Conservation (phyloP, 92 coral and sea anemone species). For the Palythoa grandiflora region DNA sequence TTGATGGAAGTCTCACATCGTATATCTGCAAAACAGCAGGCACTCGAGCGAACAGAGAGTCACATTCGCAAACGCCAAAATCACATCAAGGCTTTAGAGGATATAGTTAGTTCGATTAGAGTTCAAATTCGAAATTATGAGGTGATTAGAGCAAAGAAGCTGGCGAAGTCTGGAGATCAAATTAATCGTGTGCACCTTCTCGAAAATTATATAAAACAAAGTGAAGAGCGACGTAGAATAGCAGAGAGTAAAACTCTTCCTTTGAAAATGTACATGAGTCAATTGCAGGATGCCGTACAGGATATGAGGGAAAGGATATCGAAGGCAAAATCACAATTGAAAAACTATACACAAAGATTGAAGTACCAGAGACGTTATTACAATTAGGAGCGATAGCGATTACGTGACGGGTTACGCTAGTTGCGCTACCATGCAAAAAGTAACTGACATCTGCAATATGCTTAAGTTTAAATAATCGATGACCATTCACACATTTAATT, state of each 20-base stretch:
- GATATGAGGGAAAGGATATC: conserved; percentile 54
- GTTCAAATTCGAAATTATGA: conserved; percentile 64
- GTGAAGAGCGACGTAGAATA: conserved; percentile 61
- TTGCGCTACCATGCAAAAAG: neutral
- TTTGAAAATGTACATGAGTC: conserved; percentile 74
- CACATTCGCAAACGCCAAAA: conserved; percentile 62
- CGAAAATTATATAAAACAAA: conserved; percentile 67
- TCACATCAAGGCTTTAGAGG: conserved; percentile 71
- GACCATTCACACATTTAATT: too few species aligned
- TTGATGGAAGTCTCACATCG: conserved; percentile 62
- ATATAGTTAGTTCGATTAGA: conserved; percentile 75
- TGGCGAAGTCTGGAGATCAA: conserved; percentile 55
- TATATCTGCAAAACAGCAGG: conserved; percentile 53
- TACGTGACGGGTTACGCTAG: neutral
- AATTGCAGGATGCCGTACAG: conserved; percentile 71
- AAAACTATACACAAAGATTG: conserved; percentile 64
- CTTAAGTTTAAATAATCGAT: too few species aligned
- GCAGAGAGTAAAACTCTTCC: conserved; percentile 82
- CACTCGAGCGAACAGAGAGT: conserved; percentile 73
- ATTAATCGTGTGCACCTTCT: conserved; percentile 59
- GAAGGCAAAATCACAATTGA: conserved; percentile 58
- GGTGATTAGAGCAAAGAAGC: conserved; percentile 40
- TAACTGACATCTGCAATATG: neutral
- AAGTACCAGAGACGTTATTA: conserved; percentile 33
- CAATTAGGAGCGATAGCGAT: neutral